These are phyloP conservation scores for Iselma pallidipennis DNA, from an alignment of 2,888 invertebrate genomes.

Conservation along the genomic window DNA sequence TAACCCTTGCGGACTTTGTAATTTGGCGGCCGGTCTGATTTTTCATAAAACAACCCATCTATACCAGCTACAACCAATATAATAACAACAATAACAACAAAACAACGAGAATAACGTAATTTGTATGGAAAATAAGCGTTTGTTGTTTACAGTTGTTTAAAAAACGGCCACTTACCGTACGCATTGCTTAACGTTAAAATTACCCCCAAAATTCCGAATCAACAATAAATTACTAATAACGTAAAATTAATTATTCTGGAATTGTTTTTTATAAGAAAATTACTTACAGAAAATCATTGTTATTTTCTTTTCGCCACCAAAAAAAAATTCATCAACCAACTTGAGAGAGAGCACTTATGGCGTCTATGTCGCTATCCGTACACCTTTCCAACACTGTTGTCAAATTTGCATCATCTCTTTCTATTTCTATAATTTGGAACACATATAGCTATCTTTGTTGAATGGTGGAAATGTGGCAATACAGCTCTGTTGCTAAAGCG, in stretches of 20 bases:
- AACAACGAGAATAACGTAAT: not conserved
- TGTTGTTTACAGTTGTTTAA: constrained; percentile 38
- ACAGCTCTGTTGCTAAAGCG: not conserved
- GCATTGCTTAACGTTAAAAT: not conserved
- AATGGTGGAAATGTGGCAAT: not conserved
- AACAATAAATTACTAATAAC: no score
- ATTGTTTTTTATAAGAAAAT: not conserved
- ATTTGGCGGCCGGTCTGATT: not conserved
- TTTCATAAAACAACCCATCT: not conserved
- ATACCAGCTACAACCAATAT: not conserved
- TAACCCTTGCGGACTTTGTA: constrained; percentile 7
- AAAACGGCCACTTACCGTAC: not conserved
- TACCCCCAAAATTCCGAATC: not conserved
- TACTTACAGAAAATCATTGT: constrained; percentile 44
- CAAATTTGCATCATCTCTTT: not conserved
- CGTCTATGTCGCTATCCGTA: constrained; percentile 37
- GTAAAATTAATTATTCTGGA: no score
- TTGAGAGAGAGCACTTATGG: constrained; percentile 42
- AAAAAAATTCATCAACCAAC: not conserved
- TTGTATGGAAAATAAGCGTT: constrained; percentile 23
- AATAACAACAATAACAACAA: constrained; percentile 5
- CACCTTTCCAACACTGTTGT: constrained; percentile 20
- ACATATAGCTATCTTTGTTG: not conserved
- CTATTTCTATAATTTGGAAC: not conserved
- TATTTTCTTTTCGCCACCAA: not conserved